A percentile compares a stretch with the other conserved stretches of the same genome.
These are phyloP conservation scores for Cephus pygmeus DNA, from an alignment of 2,888 invertebrate species.

Conservation along the genomic window DNA sequence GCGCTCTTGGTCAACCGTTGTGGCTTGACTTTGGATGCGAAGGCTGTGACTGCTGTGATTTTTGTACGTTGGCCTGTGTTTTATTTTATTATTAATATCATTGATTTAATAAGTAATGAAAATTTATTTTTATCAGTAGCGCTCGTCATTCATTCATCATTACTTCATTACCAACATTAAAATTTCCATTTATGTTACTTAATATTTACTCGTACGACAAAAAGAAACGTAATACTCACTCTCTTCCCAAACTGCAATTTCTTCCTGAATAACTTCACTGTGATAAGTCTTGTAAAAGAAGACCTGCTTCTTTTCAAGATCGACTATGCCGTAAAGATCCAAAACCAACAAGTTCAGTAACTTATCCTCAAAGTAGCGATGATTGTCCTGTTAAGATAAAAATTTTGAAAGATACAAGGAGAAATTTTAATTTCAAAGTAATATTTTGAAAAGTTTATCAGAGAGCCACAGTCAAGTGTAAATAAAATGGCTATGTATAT, in stretches of 20 bases:
- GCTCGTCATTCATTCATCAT: background rate
- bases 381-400: constrained; percentile 53
- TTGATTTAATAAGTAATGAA: background rate
- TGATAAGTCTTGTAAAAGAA: constrained; percentile 78
- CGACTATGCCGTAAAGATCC: constrained; percentile 65
- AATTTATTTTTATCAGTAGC: background rate
- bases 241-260: constrained; percentile 78
- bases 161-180: no score
- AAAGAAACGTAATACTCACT: constrained; percentile 68
- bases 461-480: background rate
- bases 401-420: background rate
- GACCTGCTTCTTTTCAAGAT: constrained; percentile 72
- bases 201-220: background rate
- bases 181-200: background rate
- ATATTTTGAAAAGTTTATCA: background rate
- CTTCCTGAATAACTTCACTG: constrained; percentile 80
- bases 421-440: constrained; percentile 6
- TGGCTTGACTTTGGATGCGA: constrained; percentile 46
- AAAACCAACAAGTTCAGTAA: constrained; percentile 70
- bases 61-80: constrained; percentile 39
- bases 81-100: background rate
- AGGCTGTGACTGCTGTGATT: constrained; percentile 46
- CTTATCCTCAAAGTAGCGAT: constrained; percentile 69
- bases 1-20: constrained; percentile 56
- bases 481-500: constrained; percentile 19